Base-by-base conservation (phyloP, 2,888 invertebrate genomes). In the Nomada ferruginata region DNA sequence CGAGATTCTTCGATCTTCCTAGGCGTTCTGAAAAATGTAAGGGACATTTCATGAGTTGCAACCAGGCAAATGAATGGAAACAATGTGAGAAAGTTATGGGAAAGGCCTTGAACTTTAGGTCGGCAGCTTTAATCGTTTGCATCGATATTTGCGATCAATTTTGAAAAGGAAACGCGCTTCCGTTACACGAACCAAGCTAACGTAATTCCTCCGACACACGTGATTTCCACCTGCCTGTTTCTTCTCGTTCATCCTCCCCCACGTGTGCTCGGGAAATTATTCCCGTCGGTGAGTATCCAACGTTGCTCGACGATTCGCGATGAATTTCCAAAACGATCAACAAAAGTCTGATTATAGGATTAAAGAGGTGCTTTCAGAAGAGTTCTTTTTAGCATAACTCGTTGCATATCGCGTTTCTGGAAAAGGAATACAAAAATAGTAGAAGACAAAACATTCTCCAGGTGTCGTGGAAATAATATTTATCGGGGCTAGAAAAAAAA, bases 121-220 rank as follows among this genome's bases (percentile, higher is more conserved):
- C 65, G 47, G 59, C 47, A 83, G 72, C 75, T 85, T 83, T 79
- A 61, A 81, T 71, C 77, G 73, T 68, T 74, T 26, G 61, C 64
- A 53, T 76, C 72, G 71, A 61, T 72, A 59, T 75, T 76, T 72
- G 74, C 84, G 69, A 84, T 82, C 66, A 72, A 70, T 63, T 84
- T 59, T 72, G 73, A 73, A 60, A 68, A 61, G 76, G 63, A 61
- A 61, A 50, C 73, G 65, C 64, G 79, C 69, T 76, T 69, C 63
- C 61, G 71, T 61, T 52, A 55, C 47, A 42, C 52, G 68, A 74
- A 65, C 23, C 44, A 53, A 47, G 61, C 36, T 63, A 50, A 61
- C 61, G 7, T 36, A 64, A 68, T 53, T 81, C 47, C 52, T 69
- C 55, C 69, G 47, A n/a, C 61, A 36, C 36, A 29, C 52, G 44